Percentiles rank a stretch among this genome's conserved stretches.
phyloP scores from a whole-genome alignment of 2,888 invertebrate species.

The Sinodicranocentrus sp. region DNA sequence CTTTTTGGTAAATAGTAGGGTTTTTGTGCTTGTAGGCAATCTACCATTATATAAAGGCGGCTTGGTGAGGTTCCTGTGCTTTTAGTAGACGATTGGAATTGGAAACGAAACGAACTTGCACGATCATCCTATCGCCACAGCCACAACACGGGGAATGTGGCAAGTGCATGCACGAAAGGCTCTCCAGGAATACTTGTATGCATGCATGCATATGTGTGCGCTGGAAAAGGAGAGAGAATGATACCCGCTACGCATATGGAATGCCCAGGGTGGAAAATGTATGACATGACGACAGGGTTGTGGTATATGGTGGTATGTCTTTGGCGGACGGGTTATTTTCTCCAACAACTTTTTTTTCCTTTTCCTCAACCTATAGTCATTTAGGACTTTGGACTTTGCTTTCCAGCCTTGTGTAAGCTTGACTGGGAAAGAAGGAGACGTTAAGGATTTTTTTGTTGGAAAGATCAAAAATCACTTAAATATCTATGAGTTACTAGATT shows the following conservation, averaged over 20 bases:
- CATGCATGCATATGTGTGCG: not conserved
- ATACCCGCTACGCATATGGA: not conserved
- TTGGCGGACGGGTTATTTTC: not conserved
- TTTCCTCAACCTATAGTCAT: no score
- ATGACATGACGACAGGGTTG: not conserved
- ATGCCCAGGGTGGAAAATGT: no score
- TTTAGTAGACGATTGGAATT: slow-evolving; percentile 55
- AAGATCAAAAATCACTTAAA: slow-evolving; percentile 55
- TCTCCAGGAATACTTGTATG: not conserved
- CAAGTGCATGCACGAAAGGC: not conserved
- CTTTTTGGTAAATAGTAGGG: not conserved
- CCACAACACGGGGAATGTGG: not conserved
- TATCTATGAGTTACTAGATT: slow-evolving; percentile 35
- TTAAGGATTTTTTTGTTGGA: not conserved
- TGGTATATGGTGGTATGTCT: not conserved
- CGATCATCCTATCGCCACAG: slow-evolving; percentile 42
- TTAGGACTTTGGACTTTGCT: no score
- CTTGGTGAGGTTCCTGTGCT: slow-evolving; percentile 16
- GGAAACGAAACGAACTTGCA: slow-evolving; percentile 60
- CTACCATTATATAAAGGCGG: slow-evolving; percentile 12
- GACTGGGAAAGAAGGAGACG: not conserved
- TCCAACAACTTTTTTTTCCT: not conserved
- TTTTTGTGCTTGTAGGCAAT: not conserved
- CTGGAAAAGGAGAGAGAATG: slow-evolving; percentile 11
- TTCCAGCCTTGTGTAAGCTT: not conserved